Base-by-base conservation (phyloP, 2,888 invertebrate species). In the Pachydiplax longipennis region DNA sequence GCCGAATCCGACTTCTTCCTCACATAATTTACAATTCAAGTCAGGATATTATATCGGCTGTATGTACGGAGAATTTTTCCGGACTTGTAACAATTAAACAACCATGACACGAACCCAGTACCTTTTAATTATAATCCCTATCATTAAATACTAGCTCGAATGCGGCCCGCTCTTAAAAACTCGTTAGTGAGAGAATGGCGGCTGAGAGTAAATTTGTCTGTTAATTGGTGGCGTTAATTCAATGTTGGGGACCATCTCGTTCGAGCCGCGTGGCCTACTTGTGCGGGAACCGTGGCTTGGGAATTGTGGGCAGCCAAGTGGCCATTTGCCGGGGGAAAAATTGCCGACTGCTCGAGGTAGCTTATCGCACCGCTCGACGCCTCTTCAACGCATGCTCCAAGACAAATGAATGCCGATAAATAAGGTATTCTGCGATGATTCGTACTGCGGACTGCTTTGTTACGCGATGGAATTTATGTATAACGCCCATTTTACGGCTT, bases 281-380 rank as follows among this genome's bases (percentile, higher is more conserved):
- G 58, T 12, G 37, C 58, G 87, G 65, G 37, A 87, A n/a, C n/a
- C 13, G 87, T 37, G 87, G 61, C 65, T 22, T 8, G 87, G 65
- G 61, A 87, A 37, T 87, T 61, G 61, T 22, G 37, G 37, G 87
- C 58, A 65, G 31, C 12, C 37, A 58, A 61, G 87, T 65, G 87
- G 87, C 61, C 87, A 10, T 35, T 65, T 37, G 61, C 87, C 87
- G 37, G 8, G 87, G 37, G 48, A 87, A 37, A n/a, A 61, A 40
- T 87, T 87, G n/a, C 87, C 87, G 87, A 12, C 58, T 13, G 22
- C 22, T n/a, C 87, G 87, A 6, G 61, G 87, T 65, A 37, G 82
- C 25, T 40, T n/a, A 25, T 35, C 61, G 12, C 61, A 18, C n/a
- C 22, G 12, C 44, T n/a, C 87, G 61, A 12, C 22, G 61, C 61